These are phyloP conservation scores for Sardinella longiceps DNA, from an alignment of 2,797 vertebrate genomes.

Conservation along the genomic window DNA sequence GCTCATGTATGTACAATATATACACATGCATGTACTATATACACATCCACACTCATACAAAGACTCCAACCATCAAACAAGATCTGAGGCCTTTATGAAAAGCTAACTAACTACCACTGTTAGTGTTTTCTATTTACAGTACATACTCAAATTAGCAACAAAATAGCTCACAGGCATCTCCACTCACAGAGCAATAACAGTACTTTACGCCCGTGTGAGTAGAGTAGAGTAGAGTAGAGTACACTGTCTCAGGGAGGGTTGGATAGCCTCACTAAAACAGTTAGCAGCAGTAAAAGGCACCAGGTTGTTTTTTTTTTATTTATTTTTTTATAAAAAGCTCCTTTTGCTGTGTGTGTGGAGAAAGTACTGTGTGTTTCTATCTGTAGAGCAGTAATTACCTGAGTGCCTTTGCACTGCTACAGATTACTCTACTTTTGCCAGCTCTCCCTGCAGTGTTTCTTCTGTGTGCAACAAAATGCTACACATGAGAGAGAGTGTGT, in stretches of 20 bases:
- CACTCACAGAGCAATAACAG: not conserved
- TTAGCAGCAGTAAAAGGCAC: not conserved
- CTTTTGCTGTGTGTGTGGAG: not conserved
- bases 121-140: too few species aligned
- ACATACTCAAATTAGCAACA: not conserved
- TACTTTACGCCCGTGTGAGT: not conserved
- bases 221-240: too few species aligned
- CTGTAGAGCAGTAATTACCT: constrained; percentile 7
- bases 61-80: not conserved
- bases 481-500: not conserved
- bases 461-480: not conserved
- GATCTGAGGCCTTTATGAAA: not conserved
- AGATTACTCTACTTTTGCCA: not conserved
- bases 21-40: not conserved
- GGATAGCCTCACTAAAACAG: too few species aligned
- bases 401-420: not conserved
- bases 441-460: not conserved
- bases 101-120: not conserved
- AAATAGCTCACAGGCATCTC: not conserved
- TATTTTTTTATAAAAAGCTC: not conserved
- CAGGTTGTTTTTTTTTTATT: not conserved
- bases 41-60: not conserved
- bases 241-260: too few species aligned
- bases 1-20: not conserved
- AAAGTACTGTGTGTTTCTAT: not conserved